Evolutionary conservation across 2,888 invertebrate genomes (phyloP), one percentile per base, ranked within the genome.

Genomic region (Saturnia pavonia): DNA sequence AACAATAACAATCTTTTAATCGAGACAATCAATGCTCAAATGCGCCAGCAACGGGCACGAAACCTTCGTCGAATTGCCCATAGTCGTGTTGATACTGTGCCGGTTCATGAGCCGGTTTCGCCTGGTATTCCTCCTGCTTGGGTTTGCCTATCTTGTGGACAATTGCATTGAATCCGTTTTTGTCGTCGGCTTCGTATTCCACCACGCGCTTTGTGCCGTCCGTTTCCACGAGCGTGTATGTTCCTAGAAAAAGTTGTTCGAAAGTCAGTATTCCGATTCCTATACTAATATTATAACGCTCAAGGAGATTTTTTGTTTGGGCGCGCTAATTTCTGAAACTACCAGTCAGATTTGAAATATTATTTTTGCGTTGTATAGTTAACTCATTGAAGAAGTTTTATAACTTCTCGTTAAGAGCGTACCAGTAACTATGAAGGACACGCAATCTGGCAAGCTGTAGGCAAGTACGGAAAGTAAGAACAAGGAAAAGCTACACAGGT

Each of bases 191-290:
- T 74, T 94, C 94, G 87, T 95, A 95, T 84, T 95, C 95, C 43
- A 95, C 95, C 51, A 95, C 88, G 76, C 95, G 91, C 81, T 95
- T 94, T 0, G 95, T 95, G 22, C 95, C 95, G 82, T 95, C 95
- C 0, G 94, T 94, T 77, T 95, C 95, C 7, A 94, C 83, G 12
- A 95, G 85, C 0, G 94, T 94, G 88, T 95, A 95, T 65, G 92
- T 89, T 12, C 95, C 95, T 94, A 9, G 40, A 65, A 65, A 27
- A 11, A 19, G 51, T 34, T 2, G 6, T 34, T 4, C 34, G 34
- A 34, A 34, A 34, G 2, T 34, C 6, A 34, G 34, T 34, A 34
- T 34, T 34, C 34, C 34, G 2, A 34, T 34, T 34, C 34, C 34
- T 34, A 34, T 34, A 34, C 6, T 34, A 34, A 34, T 34, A 34